These are phyloP conservation scores for Leucophenga varia DNA, from an alignment of 1,140 invertebrate genomes.

Conservation along the genomic window DNA sequence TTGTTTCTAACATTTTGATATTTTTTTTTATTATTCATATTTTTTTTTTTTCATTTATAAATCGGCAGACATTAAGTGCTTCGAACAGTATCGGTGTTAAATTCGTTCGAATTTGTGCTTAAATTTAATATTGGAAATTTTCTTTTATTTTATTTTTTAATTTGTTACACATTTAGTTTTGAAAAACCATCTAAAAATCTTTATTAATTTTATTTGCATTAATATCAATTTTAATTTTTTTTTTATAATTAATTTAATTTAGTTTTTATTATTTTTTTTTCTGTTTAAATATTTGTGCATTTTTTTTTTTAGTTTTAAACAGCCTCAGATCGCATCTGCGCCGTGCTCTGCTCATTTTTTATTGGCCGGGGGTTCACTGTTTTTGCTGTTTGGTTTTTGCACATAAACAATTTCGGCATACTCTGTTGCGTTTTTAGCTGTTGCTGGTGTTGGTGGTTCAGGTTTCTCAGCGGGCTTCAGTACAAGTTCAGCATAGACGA, in stretches of 20 bases:
- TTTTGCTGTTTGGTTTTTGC: conserved; percentile 42
- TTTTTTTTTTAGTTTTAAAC: conserved; percentile 17
- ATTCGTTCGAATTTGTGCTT: too few species aligned
- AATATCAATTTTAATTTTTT: conserved; percentile 1
- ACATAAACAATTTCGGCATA: conserved; percentile 65
- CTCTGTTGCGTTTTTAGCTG: conserved; percentile 59
- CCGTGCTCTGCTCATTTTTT: background rate
- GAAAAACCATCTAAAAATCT: too few species aligned
- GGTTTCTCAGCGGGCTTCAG: conserved; percentile 57
- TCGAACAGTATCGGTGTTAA: too few species aligned
- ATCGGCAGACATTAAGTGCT: conserved; percentile 11
- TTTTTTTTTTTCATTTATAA: conserved; percentile 11
- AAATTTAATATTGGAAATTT: conserved; percentile 36
- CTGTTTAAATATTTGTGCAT: conserved; percentile 26
- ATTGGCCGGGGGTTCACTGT: conserved; percentile 23
- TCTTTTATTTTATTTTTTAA: conserved; percentile 12
- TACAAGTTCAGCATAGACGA: conserved; percentile 66
- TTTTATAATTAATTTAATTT: conserved; percentile 38
- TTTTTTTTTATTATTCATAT: conserved; percentile 2
- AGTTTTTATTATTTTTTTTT: conserved; percentile 11
- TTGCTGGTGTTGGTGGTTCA: conserved; percentile 33
- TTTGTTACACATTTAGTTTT: conserved; percentile 18
- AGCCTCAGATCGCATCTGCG: conserved; percentile 24
- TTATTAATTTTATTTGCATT: too few species aligned
- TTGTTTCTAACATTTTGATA: conserved; percentile 10